Base-by-base conservation (phyloP, 2,888 invertebrate species). In the Pristionchus arcanus region DNA sequence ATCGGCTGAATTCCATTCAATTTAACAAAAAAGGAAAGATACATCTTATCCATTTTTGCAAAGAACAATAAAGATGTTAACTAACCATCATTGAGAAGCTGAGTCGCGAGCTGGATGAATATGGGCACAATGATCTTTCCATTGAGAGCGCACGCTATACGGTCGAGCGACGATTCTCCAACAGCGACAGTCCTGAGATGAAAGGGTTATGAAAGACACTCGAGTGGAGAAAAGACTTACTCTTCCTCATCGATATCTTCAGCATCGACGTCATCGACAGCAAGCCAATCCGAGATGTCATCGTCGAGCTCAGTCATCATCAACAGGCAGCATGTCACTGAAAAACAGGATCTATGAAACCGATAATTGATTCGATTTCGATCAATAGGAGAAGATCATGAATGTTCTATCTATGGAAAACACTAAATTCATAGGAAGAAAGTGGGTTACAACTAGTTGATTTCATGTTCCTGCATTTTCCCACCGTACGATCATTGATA, bases 251-350 rank as follows among this genome's bases (percentile, higher is more conserved):
- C 98, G 94, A 97, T 97, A 95, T 98, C 98, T 91, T 98, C 98
- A 91, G 98, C 98, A 31, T 96, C 96, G 71, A 91, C 89, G 31
- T 93, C 94, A 95, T 98, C 98, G 71, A 97, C 97, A 89, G 97
- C 96, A 49, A 97, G 96, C 98, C 98, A 98, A 90, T 97, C 97
- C 25, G 97, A 97, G 93, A 98, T 97, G 93, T 98, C 98, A 89
- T 98, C 98, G 71, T 98, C 98, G 90, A 98, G 96, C 94, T 98
- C 98, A 87, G 98, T 97, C 97, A 98, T 98, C 97, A 99, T 97
- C 96, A 97, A 97, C 91, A 99, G 96, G 92, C 98, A 97, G 91
- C 98, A 96, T 0, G 98, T 97, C 85, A 98, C 97, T 93, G 92
- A 34, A 91, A 97, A 96, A 31, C 0, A n/a, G 0, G 3, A 37